Base-by-base conservation (phyloP, 2,797 vertebrate species). In the Cottoperca gobio region DNA sequence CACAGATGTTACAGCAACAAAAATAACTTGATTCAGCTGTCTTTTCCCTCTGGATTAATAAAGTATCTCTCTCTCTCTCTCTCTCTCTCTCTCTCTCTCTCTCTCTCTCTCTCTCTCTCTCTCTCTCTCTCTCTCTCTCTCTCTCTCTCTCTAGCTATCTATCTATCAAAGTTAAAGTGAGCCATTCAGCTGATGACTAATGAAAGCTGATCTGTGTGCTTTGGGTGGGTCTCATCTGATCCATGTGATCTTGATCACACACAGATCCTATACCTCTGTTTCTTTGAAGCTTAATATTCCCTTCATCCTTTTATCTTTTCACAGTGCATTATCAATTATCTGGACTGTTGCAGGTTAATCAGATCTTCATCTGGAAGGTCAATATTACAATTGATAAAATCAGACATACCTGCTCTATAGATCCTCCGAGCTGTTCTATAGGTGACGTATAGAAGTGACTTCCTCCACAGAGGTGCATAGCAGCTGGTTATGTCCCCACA, bases 341-440 rank as follows among this genome's bases (percentile, higher is more conserved):
- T 66, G 43, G 6, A 13, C 35, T 24, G 0, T 40, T 33, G n/a
- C 23, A 17, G 1, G 16, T 6, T 24, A 4, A 39, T 16, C 4
- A n/a, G n/a, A 26, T 45, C n/a, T 5, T 21, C 8, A 43, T 50
- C 16, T 46, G 7, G 6, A 10, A 17, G 6, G 1, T 54, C 5
- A 43, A 1, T 21, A 26, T 6, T 49, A 17, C 63, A 79, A 58
- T 28, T 13, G 1, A 53, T 54, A 2, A 59, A 77, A 64, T 45
- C 8, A 31, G 40, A 81, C 84, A 0, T 74, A 92, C 89, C 81
- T 80, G 81, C 2, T 61, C 43, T 55, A 1, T 9, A 26, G 31
- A 60, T 50, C 19, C 16, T 69, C 31, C 11, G 40, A 13, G 45
- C 43, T 67, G 46, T 13, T 79, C 13, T 40, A 23, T 40, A 60